These are phyloP conservation scores for Telenomus remus DNA, from an alignment of 1,140 invertebrate species.

Conservation along the genomic window DNA sequence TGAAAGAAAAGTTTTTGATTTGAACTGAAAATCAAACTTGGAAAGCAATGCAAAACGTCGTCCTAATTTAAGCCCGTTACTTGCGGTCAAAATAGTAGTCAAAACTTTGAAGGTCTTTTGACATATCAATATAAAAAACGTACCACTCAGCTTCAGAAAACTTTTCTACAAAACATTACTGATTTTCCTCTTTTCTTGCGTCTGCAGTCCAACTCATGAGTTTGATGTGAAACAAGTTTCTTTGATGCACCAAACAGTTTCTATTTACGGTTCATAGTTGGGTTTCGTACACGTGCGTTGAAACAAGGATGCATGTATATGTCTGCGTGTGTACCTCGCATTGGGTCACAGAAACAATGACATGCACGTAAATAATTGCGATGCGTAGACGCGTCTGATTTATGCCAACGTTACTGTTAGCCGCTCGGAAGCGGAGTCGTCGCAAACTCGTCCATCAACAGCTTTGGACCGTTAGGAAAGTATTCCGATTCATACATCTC, in stretches of 20 bases:
- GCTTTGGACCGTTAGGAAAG: constrained; percentile 32
- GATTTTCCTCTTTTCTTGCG: constrained; percentile 1
- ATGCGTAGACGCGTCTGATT: constrained; percentile 50
- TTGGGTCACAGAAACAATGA: constrained; percentile 33
- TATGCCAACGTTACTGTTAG: constrained; percentile 33
- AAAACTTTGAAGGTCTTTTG: no score
- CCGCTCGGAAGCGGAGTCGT: constrained; percentile 39
- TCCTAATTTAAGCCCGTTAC: no score
- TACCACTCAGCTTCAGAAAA: no score
- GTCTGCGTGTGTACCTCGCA: constrained; percentile 7
- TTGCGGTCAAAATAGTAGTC: no score
- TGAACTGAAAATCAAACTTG: no score
- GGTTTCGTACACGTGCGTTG: constrained; percentile 3
- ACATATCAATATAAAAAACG: no score
- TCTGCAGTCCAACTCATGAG: no score
- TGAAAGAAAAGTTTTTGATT: no score
- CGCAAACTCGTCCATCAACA: constrained; percentile 46
- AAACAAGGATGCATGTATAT: not conserved
- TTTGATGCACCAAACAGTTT: constrained; percentile 18
- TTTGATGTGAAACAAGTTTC: constrained; percentile 14
- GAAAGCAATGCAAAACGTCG: no score
- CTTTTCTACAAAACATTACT: no score
- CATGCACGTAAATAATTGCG: constrained; percentile 53
- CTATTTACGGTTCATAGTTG: constrained; percentile 18
- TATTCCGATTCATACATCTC: constrained; percentile 42